Evolutionary conservation across 2,113 vertebrate species (phyloP).

Genomic region (Rhagologus leucostigma): DNA sequence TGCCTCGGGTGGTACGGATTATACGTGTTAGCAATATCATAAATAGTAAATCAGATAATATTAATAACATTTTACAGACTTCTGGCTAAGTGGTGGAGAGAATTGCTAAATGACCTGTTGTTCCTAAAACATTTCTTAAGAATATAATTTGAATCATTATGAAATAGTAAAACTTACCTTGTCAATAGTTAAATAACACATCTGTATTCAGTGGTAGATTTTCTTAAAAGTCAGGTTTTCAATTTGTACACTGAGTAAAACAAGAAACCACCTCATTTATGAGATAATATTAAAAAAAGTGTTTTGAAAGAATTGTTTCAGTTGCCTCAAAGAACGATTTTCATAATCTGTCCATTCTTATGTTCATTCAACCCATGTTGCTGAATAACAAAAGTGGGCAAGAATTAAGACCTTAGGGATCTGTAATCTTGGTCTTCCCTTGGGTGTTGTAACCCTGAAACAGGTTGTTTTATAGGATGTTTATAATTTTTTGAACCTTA

Average conservation of each 20-base stretch:
- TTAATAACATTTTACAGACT: background rate
- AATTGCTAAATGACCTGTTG: background rate
- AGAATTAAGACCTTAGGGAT: background rate
- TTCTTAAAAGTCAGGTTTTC: background rate
- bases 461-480: background rate
- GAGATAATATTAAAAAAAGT: background rate
- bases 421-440: background rate
- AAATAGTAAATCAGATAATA: background rate
- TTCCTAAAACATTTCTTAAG: background rate
- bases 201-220: background rate
- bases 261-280: background rate
- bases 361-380: background rate
- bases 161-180: background rate
- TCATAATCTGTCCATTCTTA: background rate
- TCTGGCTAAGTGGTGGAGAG: background rate
- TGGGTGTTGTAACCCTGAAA: background rate
- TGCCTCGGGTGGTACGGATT: background rate
- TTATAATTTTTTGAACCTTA: background rate
- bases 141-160: background rate
- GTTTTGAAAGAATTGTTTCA: background rate
- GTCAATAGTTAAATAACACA: background rate
- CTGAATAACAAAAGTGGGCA: background rate
- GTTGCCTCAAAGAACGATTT: background rate
- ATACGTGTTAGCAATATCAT: background rate
- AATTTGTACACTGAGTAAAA: background rate